Percentiles rank a stretch among this genome's conserved stretches.
Conservation (phyloP, 2,797 vertebrate species). For the Euphonia xanthogaster region DNA sequence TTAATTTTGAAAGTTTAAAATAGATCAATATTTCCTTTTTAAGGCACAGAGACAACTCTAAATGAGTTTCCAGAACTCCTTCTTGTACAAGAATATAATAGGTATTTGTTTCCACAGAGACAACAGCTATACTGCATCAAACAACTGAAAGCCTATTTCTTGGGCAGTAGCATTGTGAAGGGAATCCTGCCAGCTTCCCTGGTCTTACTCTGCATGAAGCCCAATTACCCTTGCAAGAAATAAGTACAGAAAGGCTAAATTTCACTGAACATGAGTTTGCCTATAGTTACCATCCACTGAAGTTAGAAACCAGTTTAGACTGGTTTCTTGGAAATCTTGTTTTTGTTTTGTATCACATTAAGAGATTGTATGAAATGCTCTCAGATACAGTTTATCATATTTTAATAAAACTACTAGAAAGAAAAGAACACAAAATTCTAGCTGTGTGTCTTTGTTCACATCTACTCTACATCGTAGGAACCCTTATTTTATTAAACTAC, state of each 20-base stretch:
- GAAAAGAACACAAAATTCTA: background rate
- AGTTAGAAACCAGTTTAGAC: background rate
- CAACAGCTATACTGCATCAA: background rate
- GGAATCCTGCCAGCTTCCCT: background rate
- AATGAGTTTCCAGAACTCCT: background rate
- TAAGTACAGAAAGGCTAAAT: background rate
- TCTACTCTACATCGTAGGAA: background rate
- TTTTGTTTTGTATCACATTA: background rate
- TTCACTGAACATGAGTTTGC: background rate
- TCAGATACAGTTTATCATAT: background rate
- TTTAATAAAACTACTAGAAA: background rate
- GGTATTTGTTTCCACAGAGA: background rate
- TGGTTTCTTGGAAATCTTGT: background rate
- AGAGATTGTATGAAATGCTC: background rate
- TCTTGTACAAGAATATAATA: background rate
- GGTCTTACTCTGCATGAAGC: background rate
- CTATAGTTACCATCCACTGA: background rate
- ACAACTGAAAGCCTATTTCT: background rate
- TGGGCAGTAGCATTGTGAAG: background rate
- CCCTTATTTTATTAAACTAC: background rate
- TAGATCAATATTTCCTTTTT: slow-evolving; percentile 4
- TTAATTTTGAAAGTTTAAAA: slow-evolving; percentile 22
- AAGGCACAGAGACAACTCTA: background rate
- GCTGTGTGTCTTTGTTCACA: background rate
- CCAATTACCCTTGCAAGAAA: background rate